Evolutionary conservation across 2,888 invertebrate genomes (phyloP).

Genomic region (Coleophora deauratella): DNA sequence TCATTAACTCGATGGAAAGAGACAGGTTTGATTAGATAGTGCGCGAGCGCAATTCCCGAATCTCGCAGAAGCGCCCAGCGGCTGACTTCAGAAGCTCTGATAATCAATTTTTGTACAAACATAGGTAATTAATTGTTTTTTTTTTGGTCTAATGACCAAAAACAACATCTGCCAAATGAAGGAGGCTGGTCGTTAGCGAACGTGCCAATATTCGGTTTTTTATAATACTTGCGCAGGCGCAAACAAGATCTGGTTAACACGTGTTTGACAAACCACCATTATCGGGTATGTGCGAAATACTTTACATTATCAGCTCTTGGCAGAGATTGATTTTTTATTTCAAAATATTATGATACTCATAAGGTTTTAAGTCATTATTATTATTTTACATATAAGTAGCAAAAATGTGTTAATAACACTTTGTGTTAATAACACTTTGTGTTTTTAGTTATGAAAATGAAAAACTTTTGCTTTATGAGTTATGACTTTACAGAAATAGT

Average conservation of each 20-base stretch:
- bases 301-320: conserved; percentile 13
- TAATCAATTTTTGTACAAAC: conserved; percentile 73
- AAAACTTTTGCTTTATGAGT: no score
- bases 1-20: conserved; percentile 31
- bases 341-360: no score
- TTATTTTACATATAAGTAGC: no score
- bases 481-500: no score
- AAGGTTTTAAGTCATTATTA: no score
- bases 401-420: no score
- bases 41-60: conserved; percentile 55
- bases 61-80: conserved; percentile 54
- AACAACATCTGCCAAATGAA: conserved; percentile 63
- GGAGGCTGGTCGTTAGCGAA: conserved; percentile 56
- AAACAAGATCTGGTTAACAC: conserved; percentile 3
- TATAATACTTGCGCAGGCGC: conserved; percentile 1
- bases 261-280: not conserved
- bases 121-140: conserved; percentile 65
- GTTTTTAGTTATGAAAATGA: no score
- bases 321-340: conserved; percentile 1
- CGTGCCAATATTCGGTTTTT: conserved; percentile 46
- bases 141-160: conserved; percentile 61
- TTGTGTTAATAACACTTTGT: no score
- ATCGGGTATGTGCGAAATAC: not conserved
- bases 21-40: conserved; percentile 45
- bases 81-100: conserved; percentile 61